Base-by-base conservation (phyloP, 1,140 invertebrate genomes). In the Eulimnadia texana region DNA sequence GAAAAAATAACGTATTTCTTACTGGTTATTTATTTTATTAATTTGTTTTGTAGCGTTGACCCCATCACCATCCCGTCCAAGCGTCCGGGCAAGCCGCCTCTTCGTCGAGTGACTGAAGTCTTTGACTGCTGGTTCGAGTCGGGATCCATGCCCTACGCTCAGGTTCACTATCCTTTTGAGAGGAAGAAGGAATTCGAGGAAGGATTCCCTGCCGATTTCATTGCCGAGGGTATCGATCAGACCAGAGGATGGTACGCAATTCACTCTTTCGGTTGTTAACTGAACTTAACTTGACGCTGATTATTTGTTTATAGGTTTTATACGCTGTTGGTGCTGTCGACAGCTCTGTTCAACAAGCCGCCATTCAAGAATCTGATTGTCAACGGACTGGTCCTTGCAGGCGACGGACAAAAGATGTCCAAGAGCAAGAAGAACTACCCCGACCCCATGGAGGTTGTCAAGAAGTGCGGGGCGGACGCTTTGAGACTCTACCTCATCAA, bases 111-210 rank as follows among this genome's bases (percentile, higher is more conserved):
- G 23, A 71, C 84, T 3, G 94, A 99, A 75, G 97, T 99, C 0
- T 99, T 99, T 77, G 97, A 99, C 74, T 99, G 97, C 72, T 99
- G 97, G 97, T 99, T 99, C 76, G 97, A 99, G 73, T 97, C 93
- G 19, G 97, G 96, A 6, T 93, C 92, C 3, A 99, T 99, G 97
- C 97, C 97, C 2, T 98, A 94, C 70, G 94, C 94, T 2, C 93
- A 98, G 73, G 79, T 82, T 64, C 97, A 99, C 76, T 99, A 93
- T 76, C 97, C 97, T 6, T 95, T 94, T 76, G 90, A 99, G 72
- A 85, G 88, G 67, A 78, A 78, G 61, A 88, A 91, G 70, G 84
- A 92, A 53, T 99, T 99, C 76, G 86, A 95, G 67, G 85, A 91
- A 50, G 81, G 80, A 63, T 99, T 99, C 70, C 97, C 97, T n/a